Conservation (phyloP, 2,888 invertebrate genomes). For the Cistogaster globosa region DNA sequence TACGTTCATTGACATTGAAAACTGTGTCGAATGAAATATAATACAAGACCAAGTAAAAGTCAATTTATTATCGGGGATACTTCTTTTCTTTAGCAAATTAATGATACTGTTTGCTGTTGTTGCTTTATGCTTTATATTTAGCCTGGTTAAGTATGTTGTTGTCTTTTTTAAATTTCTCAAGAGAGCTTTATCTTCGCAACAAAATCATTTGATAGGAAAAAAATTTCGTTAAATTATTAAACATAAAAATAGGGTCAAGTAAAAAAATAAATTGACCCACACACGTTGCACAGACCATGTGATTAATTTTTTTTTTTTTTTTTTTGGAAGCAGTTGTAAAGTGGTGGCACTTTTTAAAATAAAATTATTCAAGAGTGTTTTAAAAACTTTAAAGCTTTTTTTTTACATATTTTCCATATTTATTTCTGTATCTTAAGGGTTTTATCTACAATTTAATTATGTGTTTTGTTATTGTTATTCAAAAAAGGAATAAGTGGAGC, state of each 20-base stretch:
- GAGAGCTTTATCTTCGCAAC: conserved; percentile 32
- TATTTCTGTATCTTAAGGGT: too few species aligned
- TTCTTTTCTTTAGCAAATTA: conserved; percentile 25
- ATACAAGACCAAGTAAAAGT: conserved; percentile 51
- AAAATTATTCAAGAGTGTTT: neutral
- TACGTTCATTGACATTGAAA: conserved; percentile 67
- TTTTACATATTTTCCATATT: too few species aligned
- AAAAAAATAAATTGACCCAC: conserved; percentile 46
- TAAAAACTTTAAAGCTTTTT: too few species aligned
- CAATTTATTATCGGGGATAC: conserved; percentile 46
- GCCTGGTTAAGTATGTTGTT: conserved; percentile 46
- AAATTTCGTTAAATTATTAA: conserved; percentile 33
- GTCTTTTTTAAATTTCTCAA: conserved; percentile 25
- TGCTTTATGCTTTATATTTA: conserved; percentile 13
- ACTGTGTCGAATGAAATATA: conserved; percentile 46
- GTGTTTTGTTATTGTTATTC: too few species aligned
- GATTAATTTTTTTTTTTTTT: neutral
- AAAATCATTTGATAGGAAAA: conserved; percentile 15
- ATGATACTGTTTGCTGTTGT: neutral
- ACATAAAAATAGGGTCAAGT: conserved; percentile 59
- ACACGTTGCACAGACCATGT: conserved; percentile 30
- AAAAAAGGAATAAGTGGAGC: too few species aligned
- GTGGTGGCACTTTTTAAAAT: neutral
- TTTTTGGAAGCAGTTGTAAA: conserved; percentile 1
- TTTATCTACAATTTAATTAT: too few species aligned